Base-by-base conservation (phyloP, 2,797 vertebrate species). In the Eospalax fontanierii region DNA sequence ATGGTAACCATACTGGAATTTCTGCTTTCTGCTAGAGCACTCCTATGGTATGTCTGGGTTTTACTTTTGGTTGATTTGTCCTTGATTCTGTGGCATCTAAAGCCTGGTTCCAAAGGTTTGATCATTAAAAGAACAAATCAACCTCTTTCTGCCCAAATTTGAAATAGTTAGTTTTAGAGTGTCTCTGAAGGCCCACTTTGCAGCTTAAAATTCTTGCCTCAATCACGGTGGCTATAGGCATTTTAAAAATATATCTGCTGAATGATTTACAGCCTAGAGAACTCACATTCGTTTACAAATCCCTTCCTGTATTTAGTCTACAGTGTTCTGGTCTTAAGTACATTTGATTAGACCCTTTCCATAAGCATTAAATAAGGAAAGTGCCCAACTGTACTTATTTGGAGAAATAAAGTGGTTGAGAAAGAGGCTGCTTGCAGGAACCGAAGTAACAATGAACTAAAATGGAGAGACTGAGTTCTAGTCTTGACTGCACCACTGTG, bases 241-340 rank as follows among this genome's bases (percentile, higher is more conserved):
- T 61, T 68, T 84, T 68, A 24, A 84, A 92, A 95, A 84, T 74
- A 22, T 3, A 82, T 83, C 22, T 59, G 16, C 38, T 80, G n/a
- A 89, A 84, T 90, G 40, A 90, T n/a, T 87, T 68, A 74, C 9
- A 86, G n/a, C 50, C 79, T 30, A 96, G 46, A 87, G 81, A 54
- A 75, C 11, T 33, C 80, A 33, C 35, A 76, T 19, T 84, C 26
- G 87, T 92, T 92, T 87, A 40, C 75, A 75, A 78, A 50, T 50
- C 35, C 24, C 12, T 86, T 86, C 50, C 19, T 90, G 33, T 87
- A 83, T 76, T 73, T 81, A 80, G 59, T 94, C 83, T 94, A 84
- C n/a, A 85, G 21, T 70, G 30, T 63, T 3, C 24, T 83, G 1
- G 30, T 83, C 21, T 74, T 94, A 35, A 90, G 24, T 78, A 74